phyloP scores from a whole-genome alignment of 2,888 invertebrate species.

The Agrochola macilenta region DNA sequence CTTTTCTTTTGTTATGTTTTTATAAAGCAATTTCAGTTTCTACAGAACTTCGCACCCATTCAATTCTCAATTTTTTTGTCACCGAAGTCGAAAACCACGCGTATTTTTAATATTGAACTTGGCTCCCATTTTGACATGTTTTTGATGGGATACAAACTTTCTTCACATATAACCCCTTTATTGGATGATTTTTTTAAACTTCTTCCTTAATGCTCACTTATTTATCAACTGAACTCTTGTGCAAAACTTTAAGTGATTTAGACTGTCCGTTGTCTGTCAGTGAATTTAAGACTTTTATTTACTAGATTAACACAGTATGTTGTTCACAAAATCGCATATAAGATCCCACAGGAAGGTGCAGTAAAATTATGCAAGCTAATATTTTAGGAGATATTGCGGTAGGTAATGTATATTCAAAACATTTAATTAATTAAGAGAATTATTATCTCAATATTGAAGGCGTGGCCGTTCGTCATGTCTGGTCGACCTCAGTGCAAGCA shows the following conservation, averaged over 20 bases:
- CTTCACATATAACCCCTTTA: neutral
- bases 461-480: constrained; percentile 43
- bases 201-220: neutral
- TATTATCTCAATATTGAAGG: constrained; percentile 33
- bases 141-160: neutral
- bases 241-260: neutral
- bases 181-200: too few species aligned
- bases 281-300: too few species aligned
- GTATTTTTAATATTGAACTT: too few species aligned
- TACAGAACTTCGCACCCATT: too few species aligned
- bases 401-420: constrained; percentile 28
- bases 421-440: constrained; percentile 18
- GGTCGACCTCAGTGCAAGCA: constrained; percentile 38
- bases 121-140: too few species aligned
- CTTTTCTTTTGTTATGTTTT: too few species aligned
- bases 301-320: neutral
- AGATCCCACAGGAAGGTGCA: neutral
- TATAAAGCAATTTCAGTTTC: too few species aligned
- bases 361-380: constrained; percentile 25
- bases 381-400: constrained; percentile 29
- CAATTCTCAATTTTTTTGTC: too few species aligned
- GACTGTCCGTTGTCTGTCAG: too few species aligned
- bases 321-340: constrained; percentile 11
- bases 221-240: neutral
- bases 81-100: too few species aligned